Percentiles rank a stretch among this genome's conserved stretches.
phyloP scores from a whole-genome alignment of 2,797 vertebrate species.

The Alca torda region DNA sequence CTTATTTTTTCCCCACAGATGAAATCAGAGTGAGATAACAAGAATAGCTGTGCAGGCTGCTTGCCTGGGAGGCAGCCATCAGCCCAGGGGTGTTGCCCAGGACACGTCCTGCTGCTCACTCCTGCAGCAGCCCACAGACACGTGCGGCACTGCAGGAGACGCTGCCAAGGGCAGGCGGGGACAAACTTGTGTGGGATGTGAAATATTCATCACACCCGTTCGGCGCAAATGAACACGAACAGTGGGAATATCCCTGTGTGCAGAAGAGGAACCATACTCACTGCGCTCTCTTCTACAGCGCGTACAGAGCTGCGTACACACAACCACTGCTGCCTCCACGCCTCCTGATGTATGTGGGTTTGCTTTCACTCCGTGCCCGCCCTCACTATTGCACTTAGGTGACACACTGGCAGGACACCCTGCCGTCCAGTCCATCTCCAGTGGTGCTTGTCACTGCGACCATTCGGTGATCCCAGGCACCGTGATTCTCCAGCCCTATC shows the following conservation, averaged over 20 bases:
- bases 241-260: not conserved
- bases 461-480: not conserved
- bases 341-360: not conserved
- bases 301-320: not conserved
- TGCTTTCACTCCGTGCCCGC: not conserved
- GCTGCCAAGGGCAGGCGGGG: not conserved
- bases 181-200: not conserved
- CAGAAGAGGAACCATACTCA: not conserved
- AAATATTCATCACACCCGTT: not conserved
- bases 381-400: not conserved
- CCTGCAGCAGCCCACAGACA: not conserved
- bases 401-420: accelerated
- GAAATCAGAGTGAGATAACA: not conserved
- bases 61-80: not conserved
- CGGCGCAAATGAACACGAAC: not conserved
- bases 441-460: not conserved
- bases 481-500: not conserved
- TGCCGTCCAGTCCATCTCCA: not conserved
- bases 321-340: accelerated
- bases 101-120: not conserved
- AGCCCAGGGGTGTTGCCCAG: not conserved
- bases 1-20: not conserved
- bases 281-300: not conserved
- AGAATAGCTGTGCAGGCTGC: not conserved
- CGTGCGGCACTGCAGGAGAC: not conserved